A percentile compares a stretch with the other conserved stretches of the same genome.
These are phyloP conservation scores for Spea bombifrons DNA, from an alignment of 2,113 vertebrate species.

Conservation along the genomic window DNA sequence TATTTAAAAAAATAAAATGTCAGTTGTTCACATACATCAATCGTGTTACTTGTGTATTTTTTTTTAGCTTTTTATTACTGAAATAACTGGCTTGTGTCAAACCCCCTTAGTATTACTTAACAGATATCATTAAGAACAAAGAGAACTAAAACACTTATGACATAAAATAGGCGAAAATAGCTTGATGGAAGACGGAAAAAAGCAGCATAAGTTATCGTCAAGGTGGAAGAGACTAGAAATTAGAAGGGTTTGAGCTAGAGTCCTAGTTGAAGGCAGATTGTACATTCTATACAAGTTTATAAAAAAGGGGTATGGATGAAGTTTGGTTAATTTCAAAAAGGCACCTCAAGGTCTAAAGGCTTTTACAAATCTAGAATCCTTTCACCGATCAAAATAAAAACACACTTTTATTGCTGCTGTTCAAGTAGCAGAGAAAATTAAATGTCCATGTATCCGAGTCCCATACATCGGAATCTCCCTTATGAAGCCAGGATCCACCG, in stretches of 20 bases:
- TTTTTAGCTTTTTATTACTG: conserved; percentile 26
- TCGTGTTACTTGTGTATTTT: not conserved
- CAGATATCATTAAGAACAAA: conserved; percentile 52
- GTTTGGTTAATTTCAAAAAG: conserved; percentile 87
- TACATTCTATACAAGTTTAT: conserved; percentile 75
- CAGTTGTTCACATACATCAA: conserved; percentile 19
- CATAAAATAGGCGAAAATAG: conserved; percentile 62
- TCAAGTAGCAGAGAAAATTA: conserved; percentile 76
- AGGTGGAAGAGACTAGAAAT: conserved; percentile 68
- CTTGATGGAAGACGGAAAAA: conserved; percentile 71
- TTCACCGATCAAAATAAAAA: conserved; percentile 74
- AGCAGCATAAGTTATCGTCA: conserved; percentile 65
- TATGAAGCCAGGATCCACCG: conserved; percentile 59
- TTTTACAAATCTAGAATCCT: conserved; percentile 84
- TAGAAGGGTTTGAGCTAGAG: conserved; percentile 65
- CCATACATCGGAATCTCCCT: conserved; percentile 64
- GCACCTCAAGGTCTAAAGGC: conserved; percentile 94
- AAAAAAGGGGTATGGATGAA: conserved; percentile 71
- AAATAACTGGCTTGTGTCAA: conserved; percentile 56
- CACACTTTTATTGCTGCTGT: conserved; percentile 86
- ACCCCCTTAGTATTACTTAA: conserved; percentile 56
- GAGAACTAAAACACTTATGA: conserved; percentile 60
- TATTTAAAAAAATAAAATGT: not conserved
- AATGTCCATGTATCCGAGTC: conserved; percentile 62
- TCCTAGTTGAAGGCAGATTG: conserved; percentile 68